Percentiles rank a stretch among this genome's conserved stretches.
phyloP scores from a whole-genome alignment of 1,140 invertebrate species.

The Pseudomyrmex concolor region DNA sequence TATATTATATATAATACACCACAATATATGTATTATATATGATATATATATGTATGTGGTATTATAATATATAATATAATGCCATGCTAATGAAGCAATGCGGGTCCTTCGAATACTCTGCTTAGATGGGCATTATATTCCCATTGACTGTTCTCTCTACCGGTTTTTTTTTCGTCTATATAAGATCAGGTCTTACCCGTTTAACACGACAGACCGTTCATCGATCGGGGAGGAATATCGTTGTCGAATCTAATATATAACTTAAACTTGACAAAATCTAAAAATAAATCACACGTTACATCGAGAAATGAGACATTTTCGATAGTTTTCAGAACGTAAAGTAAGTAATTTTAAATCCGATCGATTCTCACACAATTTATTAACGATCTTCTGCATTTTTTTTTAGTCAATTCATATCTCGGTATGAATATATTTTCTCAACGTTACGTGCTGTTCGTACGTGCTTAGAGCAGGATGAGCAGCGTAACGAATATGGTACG shows the following conservation, averaged over 20 bases:
- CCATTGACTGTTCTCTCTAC: slow-evolving; percentile 48
- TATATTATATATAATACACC: too few species aligned
- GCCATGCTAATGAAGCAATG: slow-evolving; percentile 32
- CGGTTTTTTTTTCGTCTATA: slow-evolving; percentile 37
- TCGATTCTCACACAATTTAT: not conserved
- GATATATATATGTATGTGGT: too few species aligned
- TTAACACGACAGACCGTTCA: slow-evolving; percentile 29
- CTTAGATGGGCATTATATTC: slow-evolving; percentile 46
- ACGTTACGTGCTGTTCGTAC: slow-evolving; percentile 32
- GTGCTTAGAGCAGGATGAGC: slow-evolving; percentile 27
- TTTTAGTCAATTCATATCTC: slow-evolving; percentile 19
- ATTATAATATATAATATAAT: too few species aligned
- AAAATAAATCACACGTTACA: too few species aligned
- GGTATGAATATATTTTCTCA: slow-evolving; percentile 21
- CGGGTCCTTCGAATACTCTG: slow-evolving; percentile 37
- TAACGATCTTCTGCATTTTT: not conserved
- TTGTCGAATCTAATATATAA: too few species aligned
- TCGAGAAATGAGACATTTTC: too few species aligned
- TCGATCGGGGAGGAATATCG: slow-evolving; percentile 13
- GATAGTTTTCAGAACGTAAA: too few species aligned
- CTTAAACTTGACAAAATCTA: too few species aligned
- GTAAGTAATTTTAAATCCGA: too few species aligned
- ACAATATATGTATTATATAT: too few species aligned
- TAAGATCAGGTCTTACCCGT: slow-evolving; percentile 55
- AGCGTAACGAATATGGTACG: slow-evolving; percentile 40